Evolutionary conservation across 1,140 invertebrate species (phyloP).

Genomic region (Acromyrmex charruanus): DNA sequence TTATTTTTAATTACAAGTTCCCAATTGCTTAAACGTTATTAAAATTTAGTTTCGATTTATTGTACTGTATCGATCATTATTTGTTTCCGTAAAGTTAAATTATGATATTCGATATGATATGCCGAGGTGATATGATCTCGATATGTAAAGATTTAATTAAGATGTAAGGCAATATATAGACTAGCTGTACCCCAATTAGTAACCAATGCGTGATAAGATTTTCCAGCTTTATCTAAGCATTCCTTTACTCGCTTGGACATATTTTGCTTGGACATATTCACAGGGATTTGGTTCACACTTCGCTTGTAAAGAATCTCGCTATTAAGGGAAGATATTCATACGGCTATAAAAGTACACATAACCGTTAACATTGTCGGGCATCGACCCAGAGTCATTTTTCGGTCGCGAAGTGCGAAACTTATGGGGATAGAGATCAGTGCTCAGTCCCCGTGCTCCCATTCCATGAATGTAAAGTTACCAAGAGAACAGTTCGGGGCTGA

Average conservation of each 20-base stretch:
- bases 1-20: slow-evolving; percentile 16
- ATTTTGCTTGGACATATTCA: background rate
- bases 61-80: background rate
- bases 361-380: background rate
- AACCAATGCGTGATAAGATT: slow-evolving; percentile 48
- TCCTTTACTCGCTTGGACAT: background rate
- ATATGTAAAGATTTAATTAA: slow-evolving; percentile 47
- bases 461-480: slow-evolving; percentile 80
- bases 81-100: background rate
- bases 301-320: slow-evolving; percentile 45
- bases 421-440: slow-evolving; percentile 36
- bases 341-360: background rate
- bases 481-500: slow-evolving; percentile 55
- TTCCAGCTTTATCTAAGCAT: slow-evolving; percentile 8
- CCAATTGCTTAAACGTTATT: background rate
- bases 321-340: background rate
- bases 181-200: slow-evolving; percentile 35
- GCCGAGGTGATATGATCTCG: background rate
- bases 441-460: slow-evolving; percentile 74
- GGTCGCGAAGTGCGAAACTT: slow-evolving; percentile 64
- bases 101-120: background rate
- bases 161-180: slow-evolving; percentile 8
- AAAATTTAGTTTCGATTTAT: background rate
- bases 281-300: background rate
- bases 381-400: slow-evolving; percentile 65